A percentile compares a stretch with the other conserved stretches of the same genome.
Evolutionary conservation across 2,797 vertebrate genomes (phyloP).

Genomic region (Coluber constrictor): DNA sequence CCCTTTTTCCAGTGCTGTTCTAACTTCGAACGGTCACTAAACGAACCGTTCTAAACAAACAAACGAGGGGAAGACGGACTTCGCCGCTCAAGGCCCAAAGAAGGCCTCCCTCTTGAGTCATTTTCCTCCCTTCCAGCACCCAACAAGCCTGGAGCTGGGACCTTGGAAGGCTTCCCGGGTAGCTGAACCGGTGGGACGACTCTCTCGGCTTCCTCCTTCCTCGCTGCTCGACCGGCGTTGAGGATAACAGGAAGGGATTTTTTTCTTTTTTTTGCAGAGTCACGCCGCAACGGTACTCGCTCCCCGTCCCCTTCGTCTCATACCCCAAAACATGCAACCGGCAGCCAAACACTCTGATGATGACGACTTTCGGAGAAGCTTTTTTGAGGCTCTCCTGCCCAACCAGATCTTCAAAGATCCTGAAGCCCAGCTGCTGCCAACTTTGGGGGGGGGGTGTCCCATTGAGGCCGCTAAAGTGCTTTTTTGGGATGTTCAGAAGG

Average conservation of each 20-base stretch:
- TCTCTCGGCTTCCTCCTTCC: neutral
- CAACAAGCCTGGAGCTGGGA: neutral
- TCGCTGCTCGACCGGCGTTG: neutral
- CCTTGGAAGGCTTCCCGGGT: neutral
- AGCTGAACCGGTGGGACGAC: neutral
- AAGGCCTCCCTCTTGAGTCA: constrained; percentile 28
- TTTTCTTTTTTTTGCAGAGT: neutral
- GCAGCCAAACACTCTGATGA: neutral
- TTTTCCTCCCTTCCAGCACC: neutral
- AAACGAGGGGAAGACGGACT: neutral
- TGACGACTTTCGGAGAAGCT: neutral
- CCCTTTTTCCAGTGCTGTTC: no score
- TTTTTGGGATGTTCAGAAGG: neutral
- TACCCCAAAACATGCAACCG: neutral
- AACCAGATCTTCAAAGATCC: neutral
- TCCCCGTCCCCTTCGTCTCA: neutral
- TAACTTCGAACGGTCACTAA: neutral
- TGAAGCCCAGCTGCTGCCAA: neutral
- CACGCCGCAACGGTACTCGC: neutral
- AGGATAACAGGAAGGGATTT: neutral
- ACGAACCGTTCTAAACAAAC: neutral
- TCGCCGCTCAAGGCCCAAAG: fast-evolving
- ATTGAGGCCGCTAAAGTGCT: neutral
- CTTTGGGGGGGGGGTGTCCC: neutral
- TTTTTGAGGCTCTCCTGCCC: neutral